Evolutionary conservation across 2,113 vertebrate species (phyloP).

Genomic region (Notiomystis cincta): DNA sequence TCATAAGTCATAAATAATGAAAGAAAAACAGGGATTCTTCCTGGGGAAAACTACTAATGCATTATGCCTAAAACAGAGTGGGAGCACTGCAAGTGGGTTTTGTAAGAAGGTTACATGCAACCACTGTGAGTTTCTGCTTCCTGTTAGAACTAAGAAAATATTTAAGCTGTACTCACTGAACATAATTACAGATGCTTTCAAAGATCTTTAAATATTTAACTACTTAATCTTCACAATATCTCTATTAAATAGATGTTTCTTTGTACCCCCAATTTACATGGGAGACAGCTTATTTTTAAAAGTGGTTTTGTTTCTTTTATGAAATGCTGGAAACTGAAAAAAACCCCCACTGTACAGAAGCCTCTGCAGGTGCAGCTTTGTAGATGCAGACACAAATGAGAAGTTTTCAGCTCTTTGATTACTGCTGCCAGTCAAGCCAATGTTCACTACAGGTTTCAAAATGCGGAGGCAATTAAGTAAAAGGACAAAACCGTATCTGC

Average conservation of each 20-base stretch:
- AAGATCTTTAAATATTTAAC: constrained; percentile 27
- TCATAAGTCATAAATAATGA: not conserved
- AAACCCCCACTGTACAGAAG: not conserved
- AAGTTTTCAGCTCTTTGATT: constrained; percentile 21
- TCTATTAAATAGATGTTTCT: not conserved
- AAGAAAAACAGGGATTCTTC: not conserved
- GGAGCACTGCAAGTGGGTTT: not conserved
- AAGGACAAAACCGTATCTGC: constrained; percentile 25
- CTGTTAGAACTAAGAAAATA: not conserved
- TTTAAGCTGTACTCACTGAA: not conserved
- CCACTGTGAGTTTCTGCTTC: not conserved
- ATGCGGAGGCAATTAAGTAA: not conserved
- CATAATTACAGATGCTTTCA: constrained; percentile 12
- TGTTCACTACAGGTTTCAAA: not conserved
- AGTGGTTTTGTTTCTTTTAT: not conserved
- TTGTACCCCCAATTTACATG: not conserved
- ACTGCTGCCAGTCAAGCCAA: not conserved
- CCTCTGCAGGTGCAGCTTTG: constrained; percentile 40
- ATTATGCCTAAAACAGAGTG: not conserved
- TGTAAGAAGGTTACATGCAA: not conserved
- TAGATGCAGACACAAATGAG: constrained; percentile 2
- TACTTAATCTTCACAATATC: not conserved
- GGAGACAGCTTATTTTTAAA: not conserved
- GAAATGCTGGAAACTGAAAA: not conserved
- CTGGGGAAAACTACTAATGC: not conserved